Conservation (phyloP, 2,113 vertebrate genomes). For the Megaceryle maxima region DNA sequence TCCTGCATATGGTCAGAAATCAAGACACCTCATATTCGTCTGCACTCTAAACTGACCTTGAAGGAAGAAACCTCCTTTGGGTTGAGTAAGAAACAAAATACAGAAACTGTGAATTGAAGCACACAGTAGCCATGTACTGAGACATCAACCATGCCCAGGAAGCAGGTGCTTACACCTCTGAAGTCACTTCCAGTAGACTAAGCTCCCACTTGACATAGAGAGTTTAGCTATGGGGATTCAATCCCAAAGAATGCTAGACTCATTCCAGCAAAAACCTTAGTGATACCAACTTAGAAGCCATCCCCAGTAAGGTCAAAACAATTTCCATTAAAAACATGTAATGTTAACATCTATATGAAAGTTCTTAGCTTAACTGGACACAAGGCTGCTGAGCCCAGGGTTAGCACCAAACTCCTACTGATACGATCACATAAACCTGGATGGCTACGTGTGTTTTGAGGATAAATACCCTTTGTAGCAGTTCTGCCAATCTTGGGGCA, state of each 20-base stretch:
- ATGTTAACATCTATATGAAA: neutral
- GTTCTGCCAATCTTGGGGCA: neutral
- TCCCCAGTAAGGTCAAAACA: neutral
- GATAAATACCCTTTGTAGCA: neutral
- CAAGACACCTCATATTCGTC: neutral
- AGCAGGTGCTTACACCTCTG: neutral
- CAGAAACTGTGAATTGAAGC: neutral
- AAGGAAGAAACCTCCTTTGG: neutral
- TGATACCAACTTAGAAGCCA: neutral
- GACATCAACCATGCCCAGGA: neutral
- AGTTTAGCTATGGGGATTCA: neutral
- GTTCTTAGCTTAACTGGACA: neutral
- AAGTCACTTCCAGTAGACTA: neutral
- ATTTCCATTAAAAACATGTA: neutral
- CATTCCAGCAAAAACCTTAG: neutral
- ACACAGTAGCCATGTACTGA: neutral
- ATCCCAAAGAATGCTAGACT: neutral
- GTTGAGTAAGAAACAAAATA: neutral
- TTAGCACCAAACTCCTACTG: neutral
- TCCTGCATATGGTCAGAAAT: neutral
- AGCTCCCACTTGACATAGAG: neutral
- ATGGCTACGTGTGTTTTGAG: neutral
- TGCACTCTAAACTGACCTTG: neutral
- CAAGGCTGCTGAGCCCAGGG: neutral
- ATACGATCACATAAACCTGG: neutral